Base-by-base conservation (phyloP, 2,113 vertebrate species). In the Oncorhynchus kisutch region DNA sequence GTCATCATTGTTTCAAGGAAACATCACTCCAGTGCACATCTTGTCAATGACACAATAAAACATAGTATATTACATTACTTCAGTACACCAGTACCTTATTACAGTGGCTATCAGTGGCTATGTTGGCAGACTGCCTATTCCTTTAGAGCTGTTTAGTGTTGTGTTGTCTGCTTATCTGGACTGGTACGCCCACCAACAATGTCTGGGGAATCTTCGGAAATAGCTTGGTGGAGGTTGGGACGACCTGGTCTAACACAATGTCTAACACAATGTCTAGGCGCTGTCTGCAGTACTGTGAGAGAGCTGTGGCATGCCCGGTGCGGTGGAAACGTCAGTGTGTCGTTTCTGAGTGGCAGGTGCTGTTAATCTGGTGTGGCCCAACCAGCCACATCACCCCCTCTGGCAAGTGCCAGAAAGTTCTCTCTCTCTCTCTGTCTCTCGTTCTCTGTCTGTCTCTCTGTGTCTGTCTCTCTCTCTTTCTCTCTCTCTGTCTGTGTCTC, bases 341-440 rank as follows among this genome's bases (percentile, higher is more conserved):
- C 62, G 73, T 67, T 72, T 74, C 77, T 77, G 75, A 65, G 72
- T 84, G 79, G 84, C 68, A 82, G 86, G 84, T 90, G 71, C 79
- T 88, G 85, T 85, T 86, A 86, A 11, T 90, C 78, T 84, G 72
- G 72, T 62, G 39, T 64, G 45, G 34, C 71, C 60, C n/a, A 39
- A 25, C 49, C 45, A n/a, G 45, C 51, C 25, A 68, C 5, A 68
- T 67, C 65, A 68, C 5, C 24, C 67, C 34, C 51, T 70, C 60
- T 25, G 13, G 29, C 60, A 2, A 1, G n/a, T n/a, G n/a, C n/a
- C n/a, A n/a, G n/a, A n/a, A n/a, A n/a, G 2, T 8, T 39, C 7
- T 39, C 34, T 39, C 1, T 8, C 6, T 1, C 1, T 7, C 1
- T 39, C 6, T 39, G 0, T 39, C 7, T 39, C 7, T 39, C 34